Evolutionary conservation across 2,113 vertebrate species (phyloP).

Genomic region (Manacus vitellinus): DNA sequence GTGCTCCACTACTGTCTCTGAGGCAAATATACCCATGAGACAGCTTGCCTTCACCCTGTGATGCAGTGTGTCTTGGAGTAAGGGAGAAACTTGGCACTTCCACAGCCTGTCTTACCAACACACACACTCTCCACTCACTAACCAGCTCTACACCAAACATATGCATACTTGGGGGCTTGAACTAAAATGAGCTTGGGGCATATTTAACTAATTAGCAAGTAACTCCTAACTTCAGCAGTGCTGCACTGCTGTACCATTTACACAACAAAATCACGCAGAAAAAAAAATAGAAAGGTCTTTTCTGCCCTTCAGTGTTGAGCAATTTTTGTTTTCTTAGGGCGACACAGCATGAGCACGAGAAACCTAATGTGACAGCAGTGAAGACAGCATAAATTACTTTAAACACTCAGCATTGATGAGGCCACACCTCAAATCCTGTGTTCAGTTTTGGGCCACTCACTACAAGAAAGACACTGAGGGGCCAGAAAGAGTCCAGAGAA

Average conservation of each 20-base stretch:
- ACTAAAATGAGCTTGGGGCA: neutral
- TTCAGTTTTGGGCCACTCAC: neutral
- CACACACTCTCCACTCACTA: neutral
- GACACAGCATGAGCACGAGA: neutral
- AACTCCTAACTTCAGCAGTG: neutral
- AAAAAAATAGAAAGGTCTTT: neutral
- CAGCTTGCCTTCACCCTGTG: neutral
- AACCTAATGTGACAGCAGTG: neutral
- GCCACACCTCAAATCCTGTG: neutral
- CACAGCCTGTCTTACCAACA: neutral
- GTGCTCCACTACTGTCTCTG: neutral
- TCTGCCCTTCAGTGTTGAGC: neutral
- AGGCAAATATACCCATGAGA: neutral
- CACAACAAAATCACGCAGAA: neutral
- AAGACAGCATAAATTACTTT: neutral
- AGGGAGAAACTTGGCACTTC: neutral
- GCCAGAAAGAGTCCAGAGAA: neutral
- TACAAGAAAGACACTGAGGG: neutral
- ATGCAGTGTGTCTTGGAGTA: rapidly evolving
- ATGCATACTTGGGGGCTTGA: neutral
- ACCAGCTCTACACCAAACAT: neutral
- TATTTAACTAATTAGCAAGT: neutral
- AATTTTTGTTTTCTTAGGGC: neutral
- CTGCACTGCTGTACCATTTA: neutral
- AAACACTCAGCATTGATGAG: neutral